Conservation (phyloP, 2,888 invertebrate genomes). For the Liodrosophila aerea region DNA sequence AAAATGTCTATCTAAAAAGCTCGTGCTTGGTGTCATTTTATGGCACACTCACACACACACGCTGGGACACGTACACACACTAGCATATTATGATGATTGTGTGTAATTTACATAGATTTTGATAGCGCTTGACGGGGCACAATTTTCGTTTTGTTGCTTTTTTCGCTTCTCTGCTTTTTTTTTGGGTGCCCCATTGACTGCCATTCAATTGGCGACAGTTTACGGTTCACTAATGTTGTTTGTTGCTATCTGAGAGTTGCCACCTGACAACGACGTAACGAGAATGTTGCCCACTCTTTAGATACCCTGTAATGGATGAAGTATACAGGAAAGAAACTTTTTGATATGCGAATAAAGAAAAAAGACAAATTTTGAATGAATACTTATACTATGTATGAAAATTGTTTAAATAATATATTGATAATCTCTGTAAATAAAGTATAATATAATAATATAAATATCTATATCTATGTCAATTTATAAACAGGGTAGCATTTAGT, state of each 20-base stretch:
- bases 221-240: slow-evolving; percentile 48
- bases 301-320: too few species aligned
- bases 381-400: too few species aligned
- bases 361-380: too few species aligned
- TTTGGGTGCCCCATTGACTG: slow-evolving; percentile 62
- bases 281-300: background rate
- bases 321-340: too few species aligned
- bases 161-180: slow-evolving; percentile 9
- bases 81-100: slow-evolving; percentile 60
- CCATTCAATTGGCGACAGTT: slow-evolving; percentile 60
- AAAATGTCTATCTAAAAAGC: slow-evolving; percentile 47
- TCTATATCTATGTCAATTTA: too few species aligned
- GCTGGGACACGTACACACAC: slow-evolving; percentile 26
- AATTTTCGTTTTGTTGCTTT: slow-evolving; percentile 13
- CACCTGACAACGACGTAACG: slow-evolving; percentile 37
- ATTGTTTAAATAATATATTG: too few species aligned
- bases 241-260: slow-evolving; percentile 31
- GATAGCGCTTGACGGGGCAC: slow-evolving; percentile 47
- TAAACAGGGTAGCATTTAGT: too few species aligned
- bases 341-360: too few species aligned
- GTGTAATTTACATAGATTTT: slow-evolving; percentile 75
- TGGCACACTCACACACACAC: slow-evolving; percentile 38
- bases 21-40: slow-evolving; percentile 57
- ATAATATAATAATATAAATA: too few species aligned
- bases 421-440: too few species aligned